A percentile compares a stretch with the other conserved stretches of the same genome.
Evolutionary conservation across 2,888 invertebrate species (phyloP).

Genomic region (Nephrotoma flavescens): DNA sequence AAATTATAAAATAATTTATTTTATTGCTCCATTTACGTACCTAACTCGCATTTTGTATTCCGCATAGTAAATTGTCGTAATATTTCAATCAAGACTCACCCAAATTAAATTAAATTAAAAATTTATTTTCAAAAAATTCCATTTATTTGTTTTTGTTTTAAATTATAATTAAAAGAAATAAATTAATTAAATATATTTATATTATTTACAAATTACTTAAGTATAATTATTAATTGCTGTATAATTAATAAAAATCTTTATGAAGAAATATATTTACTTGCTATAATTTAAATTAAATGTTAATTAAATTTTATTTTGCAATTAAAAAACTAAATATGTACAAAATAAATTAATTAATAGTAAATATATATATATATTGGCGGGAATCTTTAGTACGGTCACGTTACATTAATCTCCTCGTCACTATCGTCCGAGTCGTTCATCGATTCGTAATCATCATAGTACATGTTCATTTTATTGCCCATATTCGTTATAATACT

Average conservation of each 20-base stretch:
- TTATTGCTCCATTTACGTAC: no score
- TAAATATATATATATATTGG: neutral
- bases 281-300: neutral
- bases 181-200: neutral
- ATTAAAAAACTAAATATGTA: neutral
- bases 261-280: neutral
- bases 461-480: constrained; percentile 30
- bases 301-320: neutral
- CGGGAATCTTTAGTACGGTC: constrained; percentile 35
- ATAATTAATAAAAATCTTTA: neutral
- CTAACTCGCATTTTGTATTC: no score
- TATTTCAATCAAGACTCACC: no score
- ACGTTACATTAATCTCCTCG: constrained; percentile 79
- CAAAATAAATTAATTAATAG: neutral
- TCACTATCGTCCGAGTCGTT: constrained; percentile 48
- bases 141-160: neutral
- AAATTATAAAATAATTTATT: no score
- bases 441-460: constrained; percentile 24
- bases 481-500: constrained; percentile 16
- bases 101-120: neutral
- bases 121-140: neutral
- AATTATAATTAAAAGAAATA: neutral
- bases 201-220: neutral
- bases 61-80: no score
- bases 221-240: neutral